Conservation (phyloP, 2,113 vertebrate species). For the Myodes glareolus region DNA sequence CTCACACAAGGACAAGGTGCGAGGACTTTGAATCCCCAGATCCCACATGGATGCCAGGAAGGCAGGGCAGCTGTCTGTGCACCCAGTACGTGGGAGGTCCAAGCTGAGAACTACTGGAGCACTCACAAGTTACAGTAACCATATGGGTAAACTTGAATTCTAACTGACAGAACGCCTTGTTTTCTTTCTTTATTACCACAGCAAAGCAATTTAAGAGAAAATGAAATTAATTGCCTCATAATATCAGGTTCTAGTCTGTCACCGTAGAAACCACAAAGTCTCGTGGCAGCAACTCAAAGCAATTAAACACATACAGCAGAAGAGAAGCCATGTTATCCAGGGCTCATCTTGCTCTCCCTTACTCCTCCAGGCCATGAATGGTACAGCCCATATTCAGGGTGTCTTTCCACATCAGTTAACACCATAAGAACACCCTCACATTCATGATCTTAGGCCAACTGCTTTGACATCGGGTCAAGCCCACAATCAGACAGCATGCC, state of each 20-base stretch:
- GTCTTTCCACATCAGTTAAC: background rate
- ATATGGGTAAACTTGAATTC: background rate
- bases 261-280: background rate
- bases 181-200: background rate
- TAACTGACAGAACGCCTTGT: background rate
- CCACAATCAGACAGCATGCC: background rate
- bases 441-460: background rate
- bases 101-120: too few relatives aligned
- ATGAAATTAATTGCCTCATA: background rate
- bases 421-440: background rate
- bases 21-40: background rate
- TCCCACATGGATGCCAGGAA: background rate
- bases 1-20: background rate
- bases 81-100: background rate
- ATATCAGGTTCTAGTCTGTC: background rate
- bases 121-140: background rate
- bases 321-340: background rate
- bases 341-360: background rate
- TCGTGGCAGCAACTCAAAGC: background rate
- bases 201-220: background rate
- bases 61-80: background rate
- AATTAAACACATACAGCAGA: background rate
- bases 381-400: background rate
- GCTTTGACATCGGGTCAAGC: background rate
- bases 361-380: background rate